phyloP scores from a whole-genome alignment of 2,113 vertebrate genomes.

The Heterochromis multidens region DNA sequence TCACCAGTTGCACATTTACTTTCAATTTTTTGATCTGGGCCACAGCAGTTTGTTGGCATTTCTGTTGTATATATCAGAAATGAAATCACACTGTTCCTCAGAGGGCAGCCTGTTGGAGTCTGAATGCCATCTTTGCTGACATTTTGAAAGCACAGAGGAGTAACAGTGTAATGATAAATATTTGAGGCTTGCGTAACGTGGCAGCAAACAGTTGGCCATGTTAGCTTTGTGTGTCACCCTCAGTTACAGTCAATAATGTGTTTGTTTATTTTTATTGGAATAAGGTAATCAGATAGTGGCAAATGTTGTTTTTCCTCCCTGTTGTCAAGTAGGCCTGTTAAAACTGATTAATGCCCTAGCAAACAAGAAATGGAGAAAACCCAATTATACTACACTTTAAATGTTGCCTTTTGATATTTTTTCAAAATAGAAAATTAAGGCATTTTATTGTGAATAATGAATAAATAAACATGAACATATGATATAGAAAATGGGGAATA shows the following conservation, averaged over 20 bases:
- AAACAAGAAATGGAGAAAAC: not conserved
- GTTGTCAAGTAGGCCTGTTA: not conserved
- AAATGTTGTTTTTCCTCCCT: not conserved
- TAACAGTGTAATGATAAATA: constrained; percentile 18
- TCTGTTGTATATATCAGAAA: constrained; percentile 18
- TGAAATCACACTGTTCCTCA: constrained; percentile 1
- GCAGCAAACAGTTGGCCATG: not conserved
- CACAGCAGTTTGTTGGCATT: constrained; percentile 14
- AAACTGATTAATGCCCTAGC: not conserved
- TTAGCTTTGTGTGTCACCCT: not conserved
- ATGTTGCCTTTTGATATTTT: not conserved
- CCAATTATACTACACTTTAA: not conserved
- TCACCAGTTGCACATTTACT: not conserved
- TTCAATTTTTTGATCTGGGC: not conserved
- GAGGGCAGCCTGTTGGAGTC: not conserved
- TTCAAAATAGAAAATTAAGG: not conserved
- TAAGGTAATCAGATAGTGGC: not conserved
- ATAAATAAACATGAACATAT: not conserved
- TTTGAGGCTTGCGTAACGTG: not conserved
- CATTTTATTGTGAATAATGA: not conserved
- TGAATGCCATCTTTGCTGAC: constrained; percentile 14
- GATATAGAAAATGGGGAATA: not conserved
- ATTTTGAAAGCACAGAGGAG: constrained; percentile 20
- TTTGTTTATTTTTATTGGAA: not conserved
- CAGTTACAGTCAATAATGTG: not conserved